Evolutionary conservation across 2,113 vertebrate genomes (phyloP).

Genomic region (Tyrannus savana): DNA sequence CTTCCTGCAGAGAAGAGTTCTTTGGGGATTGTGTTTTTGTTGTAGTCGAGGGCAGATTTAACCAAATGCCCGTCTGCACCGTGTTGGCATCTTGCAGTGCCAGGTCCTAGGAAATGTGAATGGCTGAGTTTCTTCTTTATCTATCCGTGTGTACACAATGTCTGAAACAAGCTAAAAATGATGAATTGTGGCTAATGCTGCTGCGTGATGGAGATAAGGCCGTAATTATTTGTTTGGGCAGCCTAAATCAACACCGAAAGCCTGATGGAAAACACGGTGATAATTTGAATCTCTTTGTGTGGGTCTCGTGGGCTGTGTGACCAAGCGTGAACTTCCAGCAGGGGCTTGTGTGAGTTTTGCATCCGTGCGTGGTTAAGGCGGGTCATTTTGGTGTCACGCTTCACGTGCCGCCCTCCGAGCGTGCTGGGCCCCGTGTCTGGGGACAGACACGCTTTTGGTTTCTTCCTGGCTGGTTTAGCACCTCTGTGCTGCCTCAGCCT

Average conservation of each 20-base stretch:
- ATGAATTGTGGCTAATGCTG: slow-evolving; percentile 75
- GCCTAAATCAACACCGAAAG: slow-evolving; percentile 73
- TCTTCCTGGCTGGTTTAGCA: background rate
- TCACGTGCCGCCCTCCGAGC: rapidly evolving
- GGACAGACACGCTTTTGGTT: rapidly evolving
- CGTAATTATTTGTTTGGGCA: slow-evolving; percentile 77
- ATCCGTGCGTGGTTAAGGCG: rapidly evolving
- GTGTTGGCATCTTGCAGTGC: background rate
- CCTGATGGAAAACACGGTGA: slow-evolving; percentile 66
- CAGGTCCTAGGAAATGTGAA: background rate
- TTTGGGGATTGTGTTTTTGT: background rate
- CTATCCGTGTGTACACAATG: background rate
- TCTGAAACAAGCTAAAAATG: slow-evolving; percentile 54
- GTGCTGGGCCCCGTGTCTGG: background rate
- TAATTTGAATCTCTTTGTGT: slow-evolving; percentile 57
- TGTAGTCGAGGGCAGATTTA: background rate
- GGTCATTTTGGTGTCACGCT: background rate
- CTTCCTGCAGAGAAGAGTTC: background rate
- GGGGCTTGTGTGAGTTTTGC: background rate
- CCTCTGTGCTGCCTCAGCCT: rapidly evolving
- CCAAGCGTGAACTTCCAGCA: slow-evolving; percentile 26
- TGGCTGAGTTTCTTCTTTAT: background rate
- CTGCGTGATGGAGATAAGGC: slow-evolving; percentile 79
- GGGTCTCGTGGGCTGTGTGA: slow-evolving; percentile 49
- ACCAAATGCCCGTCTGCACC: background rate